Evolutionary conservation across 2,113 vertebrate species (phyloP).

Genomic region (Etia nguti): DNA sequence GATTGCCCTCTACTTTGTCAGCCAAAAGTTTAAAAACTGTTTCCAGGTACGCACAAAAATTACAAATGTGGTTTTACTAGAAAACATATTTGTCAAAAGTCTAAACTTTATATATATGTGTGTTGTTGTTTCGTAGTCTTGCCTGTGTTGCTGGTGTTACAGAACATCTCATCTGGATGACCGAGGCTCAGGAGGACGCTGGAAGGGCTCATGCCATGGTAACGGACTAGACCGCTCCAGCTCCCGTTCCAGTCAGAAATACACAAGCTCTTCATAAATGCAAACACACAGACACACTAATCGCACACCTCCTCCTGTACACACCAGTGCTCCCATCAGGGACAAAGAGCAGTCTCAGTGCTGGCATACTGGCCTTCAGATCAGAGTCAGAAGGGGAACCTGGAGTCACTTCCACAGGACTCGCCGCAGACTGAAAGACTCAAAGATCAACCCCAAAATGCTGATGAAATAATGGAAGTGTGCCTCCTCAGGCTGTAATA

Average conservation of each 20-base stretch:
- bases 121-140: slow-evolving; percentile 73
- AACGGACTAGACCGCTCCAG: slow-evolving; percentile 83
- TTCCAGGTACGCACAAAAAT: slow-evolving; percentile 77
- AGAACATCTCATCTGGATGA: slow-evolving; percentile 74
- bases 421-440: neutral
- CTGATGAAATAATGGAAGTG: neutral
- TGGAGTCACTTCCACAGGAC: neutral
- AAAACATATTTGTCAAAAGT: neutral
- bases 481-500: neutral
- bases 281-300: neutral
- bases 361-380: neutral
- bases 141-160: slow-evolving; percentile 91
- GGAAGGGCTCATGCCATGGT: slow-evolving; percentile 82
- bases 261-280: slow-evolving; percentile 78
- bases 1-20: slow-evolving; percentile 89
- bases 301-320: neutral
- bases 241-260: slow-evolving; percentile 83
- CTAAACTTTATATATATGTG: neutral
- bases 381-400: neutral
- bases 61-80: neutral
- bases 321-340: neutral
- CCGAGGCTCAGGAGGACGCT: slow-evolving; percentile 73
- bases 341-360: neutral
- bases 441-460: neutral
- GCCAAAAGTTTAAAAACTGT: slow-evolving; percentile 91